Percentiles rank a stretch among this genome's conserved stretches.
Conservation (phyloP, 2,113 vertebrate genomes). For the Microcebus lehilahytsara region DNA sequence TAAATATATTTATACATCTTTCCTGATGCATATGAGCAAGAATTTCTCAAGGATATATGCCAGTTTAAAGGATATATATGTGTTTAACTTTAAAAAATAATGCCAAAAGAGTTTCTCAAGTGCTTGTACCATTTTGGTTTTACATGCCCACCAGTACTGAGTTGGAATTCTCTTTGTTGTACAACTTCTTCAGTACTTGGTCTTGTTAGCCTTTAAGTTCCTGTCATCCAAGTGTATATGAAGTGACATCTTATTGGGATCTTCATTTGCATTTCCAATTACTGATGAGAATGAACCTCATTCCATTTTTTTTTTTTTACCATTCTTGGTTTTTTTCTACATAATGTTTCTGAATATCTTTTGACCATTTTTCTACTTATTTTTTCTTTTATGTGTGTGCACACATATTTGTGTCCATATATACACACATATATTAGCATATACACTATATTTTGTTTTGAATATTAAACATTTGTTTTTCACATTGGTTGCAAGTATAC, state of each 20-base stretch:
- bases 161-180: neutral
- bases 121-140: too few relatives aligned
- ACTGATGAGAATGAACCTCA: neutral
- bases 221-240: neutral
- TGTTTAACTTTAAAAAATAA: neutral
- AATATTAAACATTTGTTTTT: neutral
- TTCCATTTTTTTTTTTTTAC: neutral
- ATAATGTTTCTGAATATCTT: neutral
- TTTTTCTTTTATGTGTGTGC: neutral
- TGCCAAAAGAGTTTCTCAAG: neutral
- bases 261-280: neutral
- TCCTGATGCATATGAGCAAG: neutral
- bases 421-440: neutral
- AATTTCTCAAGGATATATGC: neutral
- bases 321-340: neutral
- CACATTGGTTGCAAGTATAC: neutral
- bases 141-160: neutral
- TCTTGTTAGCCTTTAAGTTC: neutral
- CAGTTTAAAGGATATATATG: too few relatives aligned
- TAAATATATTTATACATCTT: neutral
- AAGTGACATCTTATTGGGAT: neutral
- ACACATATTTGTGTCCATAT: neutral
- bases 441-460: neutral
- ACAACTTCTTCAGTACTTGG: neutral
- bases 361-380: neutral